Percentiles rank a stretch among this genome's conserved stretches.
These are phyloP conservation scores for Callipepla squamata DNA, from an alignment of 2,113 vertebrate species.

Conservation along the genomic window DNA sequence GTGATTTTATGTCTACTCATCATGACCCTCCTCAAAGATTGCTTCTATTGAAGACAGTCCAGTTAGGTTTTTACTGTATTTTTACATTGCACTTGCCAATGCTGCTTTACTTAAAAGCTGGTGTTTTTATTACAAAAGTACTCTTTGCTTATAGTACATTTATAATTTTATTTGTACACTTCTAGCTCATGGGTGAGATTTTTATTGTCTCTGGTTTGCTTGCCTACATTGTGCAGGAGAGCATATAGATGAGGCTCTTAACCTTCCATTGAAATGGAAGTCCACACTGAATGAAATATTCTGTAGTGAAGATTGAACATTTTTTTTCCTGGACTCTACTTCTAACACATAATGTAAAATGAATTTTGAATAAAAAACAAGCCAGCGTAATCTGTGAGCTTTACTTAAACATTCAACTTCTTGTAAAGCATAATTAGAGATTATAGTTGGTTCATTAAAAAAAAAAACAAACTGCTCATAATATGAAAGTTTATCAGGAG, in stretches of 20 bases:
- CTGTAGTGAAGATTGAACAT: background rate
- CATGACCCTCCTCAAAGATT: background rate
- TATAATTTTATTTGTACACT: background rate
- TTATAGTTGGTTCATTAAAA: background rate
- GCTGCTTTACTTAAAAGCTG: background rate
- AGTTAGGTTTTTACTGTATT: background rate
- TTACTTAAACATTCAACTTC: background rate
- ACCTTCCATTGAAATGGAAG: background rate
- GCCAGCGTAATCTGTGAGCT: background rate
- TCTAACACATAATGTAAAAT: background rate
- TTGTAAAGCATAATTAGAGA: background rate
- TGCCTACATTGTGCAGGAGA: background rate
- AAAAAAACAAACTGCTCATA: background rate
- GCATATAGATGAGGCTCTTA: background rate
- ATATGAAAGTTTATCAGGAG: background rate
- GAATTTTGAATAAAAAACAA: background rate
- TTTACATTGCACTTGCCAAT: background rate
- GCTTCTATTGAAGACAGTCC: background rate
- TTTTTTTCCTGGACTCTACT: background rate
- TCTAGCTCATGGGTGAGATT: background rate
- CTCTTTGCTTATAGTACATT: background rate
- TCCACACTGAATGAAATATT: background rate
- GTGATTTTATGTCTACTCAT: background rate
- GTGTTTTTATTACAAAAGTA: background rate
- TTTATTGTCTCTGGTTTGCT: background rate